Evolutionary conservation across 2,888 invertebrate species (phyloP), one percentile per base, ranked within the genome.

Genomic region (Encarsia formosa): DNA sequence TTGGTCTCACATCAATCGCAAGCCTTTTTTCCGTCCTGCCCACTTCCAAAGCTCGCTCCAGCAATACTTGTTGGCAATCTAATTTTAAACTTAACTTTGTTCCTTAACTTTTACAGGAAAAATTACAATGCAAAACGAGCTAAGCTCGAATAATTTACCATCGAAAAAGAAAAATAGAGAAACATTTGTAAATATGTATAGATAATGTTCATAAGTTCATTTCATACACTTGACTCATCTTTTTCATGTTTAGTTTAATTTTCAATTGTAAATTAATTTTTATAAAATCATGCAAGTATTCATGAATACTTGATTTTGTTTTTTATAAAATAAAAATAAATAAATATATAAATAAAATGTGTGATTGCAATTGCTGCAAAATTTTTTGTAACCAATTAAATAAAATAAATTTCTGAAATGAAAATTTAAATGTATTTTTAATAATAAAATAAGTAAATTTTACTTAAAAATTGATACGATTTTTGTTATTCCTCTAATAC

Each of bases 71-170:
- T 81, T 37, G 74, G 79, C 0, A 82, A 84, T 59, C 76, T 87
- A 3, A 46, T 77, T 47, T 67, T 83, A 48, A 81, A 86, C 22
- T 83, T 83, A 63, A 81, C 81, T 64, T 79, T 87, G 74, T 87
- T 87, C 63, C 81, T 80, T 48, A 76, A 84, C 47, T 87, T 87
- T 67, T 87, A 82, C 59, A 75, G 71, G 55, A 73, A 77, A 39
- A 78, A 78, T 57, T 85, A 85, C 42, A 34, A 15, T 8, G 26
- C 3, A 18, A 47, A 51, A 34, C 24, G 19, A 4, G 13, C 22
- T 5, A 58, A 58, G 37, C 16, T 34, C 6, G n/a, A 34, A 34
- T 34, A 13, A 34, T 34, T n/a, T 5, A n/a, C n/a, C n/a, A n/a
- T n/a, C n/a, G n/a, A n/a, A n/a, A n/a, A n/a, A n/a, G n/a, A n/a